Base-by-base conservation (phyloP, 2,888 invertebrate genomes). In the Unio pictorum region DNA sequence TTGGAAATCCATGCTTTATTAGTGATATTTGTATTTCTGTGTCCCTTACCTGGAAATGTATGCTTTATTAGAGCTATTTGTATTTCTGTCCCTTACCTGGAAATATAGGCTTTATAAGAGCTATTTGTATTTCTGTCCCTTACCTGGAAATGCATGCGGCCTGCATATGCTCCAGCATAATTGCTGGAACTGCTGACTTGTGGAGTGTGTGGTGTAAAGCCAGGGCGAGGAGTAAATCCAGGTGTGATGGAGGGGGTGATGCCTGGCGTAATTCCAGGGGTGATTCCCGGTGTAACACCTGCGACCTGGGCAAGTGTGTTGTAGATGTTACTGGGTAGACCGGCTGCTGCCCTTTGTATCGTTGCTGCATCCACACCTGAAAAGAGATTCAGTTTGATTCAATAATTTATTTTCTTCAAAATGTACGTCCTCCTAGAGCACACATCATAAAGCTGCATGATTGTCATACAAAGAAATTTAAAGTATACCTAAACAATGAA, bases 271-370 rank as follows among this genome's bases (percentile, higher is more conserved):
- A 77, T 64, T 18, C 78, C 72, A 8, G 80, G 81, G 5, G 78
- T 78, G 55, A 76, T 71, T 28, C 72, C 74, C 0, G 93, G 93
- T 0, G 93, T 93, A 79, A 93, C 91, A 55, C 88, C 93, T n/a
- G 94, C 93, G 26, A 93, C 94, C 85, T 94, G 94, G 0, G 94
- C 92, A 71, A 94, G 87, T 7, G 93, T 93, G 86, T 94, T 94
- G 83, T 94, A 91, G 92, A 94, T 93, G 84, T 94, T 94, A 78
- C 92, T 92, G 0, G 94, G 94, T 82, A 94, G 91, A 83, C 93
- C 94, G 70, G 94, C 93, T 11, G 94, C 94, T 54, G 94, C 94
- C 80, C 94, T 91, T 85, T 94, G 94, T 73, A 94, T 93, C 1
- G 94, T 93, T 3, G 86, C 85, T 58, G 84, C 79, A 77, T 87